phyloP scores from a whole-genome alignment of 2,113 vertebrate species.

The Shinisaurus crocodilurus region DNA sequence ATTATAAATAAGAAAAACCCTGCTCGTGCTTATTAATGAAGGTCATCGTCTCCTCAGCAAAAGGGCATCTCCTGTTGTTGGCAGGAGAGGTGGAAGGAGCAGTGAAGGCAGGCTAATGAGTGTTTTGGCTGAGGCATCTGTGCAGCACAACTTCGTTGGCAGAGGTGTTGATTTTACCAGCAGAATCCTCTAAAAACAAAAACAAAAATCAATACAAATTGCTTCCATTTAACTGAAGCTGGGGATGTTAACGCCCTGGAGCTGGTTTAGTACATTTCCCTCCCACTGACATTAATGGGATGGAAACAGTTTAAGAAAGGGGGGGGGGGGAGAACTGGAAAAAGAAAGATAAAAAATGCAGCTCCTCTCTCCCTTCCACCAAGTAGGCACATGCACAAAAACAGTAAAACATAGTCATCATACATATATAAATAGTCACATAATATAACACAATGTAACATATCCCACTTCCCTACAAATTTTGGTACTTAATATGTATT shows the following conservation, averaged over 20 bases:
- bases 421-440: too few species aligned
- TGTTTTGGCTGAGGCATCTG: background rate
- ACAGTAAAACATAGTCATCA: too few species aligned
- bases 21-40: constrained; percentile 15
- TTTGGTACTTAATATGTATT: too few species aligned
- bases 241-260: background rate
- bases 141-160: background rate
- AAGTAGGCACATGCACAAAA: too few species aligned
- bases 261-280: too few species aligned
- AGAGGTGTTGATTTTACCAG: background rate
- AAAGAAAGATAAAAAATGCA: too few species aligned
- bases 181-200: background rate
- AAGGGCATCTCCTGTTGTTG: background rate
- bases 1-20: constrained; percentile 54
- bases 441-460: too few species aligned
- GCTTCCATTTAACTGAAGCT: background rate
- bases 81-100: fast-evolving
- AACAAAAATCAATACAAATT: background rate
- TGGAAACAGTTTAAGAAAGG: too few species aligned
- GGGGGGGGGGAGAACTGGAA: too few species aligned
- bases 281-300: too few species aligned
- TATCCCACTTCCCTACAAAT: too few species aligned
- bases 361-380: too few species aligned
- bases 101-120: background rate
- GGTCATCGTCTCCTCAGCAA: fast-evolving